phyloP scores from a whole-genome alignment of 2,888 invertebrate species.

The Neoaliturus tenellus region DNA sequence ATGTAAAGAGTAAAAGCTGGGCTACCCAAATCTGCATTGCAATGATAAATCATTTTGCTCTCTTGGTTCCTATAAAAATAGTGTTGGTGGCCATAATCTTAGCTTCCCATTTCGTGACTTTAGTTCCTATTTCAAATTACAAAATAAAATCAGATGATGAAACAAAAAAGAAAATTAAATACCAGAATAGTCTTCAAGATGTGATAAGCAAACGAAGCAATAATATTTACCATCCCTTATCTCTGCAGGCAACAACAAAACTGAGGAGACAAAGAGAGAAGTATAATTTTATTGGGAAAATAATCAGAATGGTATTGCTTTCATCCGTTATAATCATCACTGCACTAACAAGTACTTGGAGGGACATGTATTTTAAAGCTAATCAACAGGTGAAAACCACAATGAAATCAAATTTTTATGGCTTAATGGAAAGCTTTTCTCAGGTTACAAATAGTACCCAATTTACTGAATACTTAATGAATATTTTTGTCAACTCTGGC shows the following conservation, averaged over 20 bases:
- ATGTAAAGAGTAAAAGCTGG: neutral
- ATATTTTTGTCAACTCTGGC: neutral
- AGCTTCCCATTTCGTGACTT: neutral
- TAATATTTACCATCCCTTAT: neutral
- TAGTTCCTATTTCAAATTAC: conserved; percentile 9
- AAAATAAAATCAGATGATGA: neutral
- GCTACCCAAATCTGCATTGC: neutral
- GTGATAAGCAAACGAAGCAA: neutral
- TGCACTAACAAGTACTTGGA: neutral
- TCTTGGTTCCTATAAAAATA: neutral
- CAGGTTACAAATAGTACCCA: neutral
- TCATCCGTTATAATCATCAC: neutral
- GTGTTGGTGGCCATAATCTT: neutral
- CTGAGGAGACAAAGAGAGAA: neutral
- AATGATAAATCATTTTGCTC: neutral
- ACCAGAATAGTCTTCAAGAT: neutral
- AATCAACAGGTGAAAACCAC: neutral
- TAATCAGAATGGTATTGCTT: neutral
- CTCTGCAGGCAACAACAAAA: no score
- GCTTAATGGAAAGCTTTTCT: neutral
- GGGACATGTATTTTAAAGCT: neutral
- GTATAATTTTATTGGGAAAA: neutral
- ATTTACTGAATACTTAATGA: neutral
- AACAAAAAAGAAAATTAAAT: neutral
- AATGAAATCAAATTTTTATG: neutral